Evolutionary conservation across 2,113 vertebrate species (phyloP), one percentile per base, ranked within the genome.

Genomic region (Microtus oregoni): DNA sequence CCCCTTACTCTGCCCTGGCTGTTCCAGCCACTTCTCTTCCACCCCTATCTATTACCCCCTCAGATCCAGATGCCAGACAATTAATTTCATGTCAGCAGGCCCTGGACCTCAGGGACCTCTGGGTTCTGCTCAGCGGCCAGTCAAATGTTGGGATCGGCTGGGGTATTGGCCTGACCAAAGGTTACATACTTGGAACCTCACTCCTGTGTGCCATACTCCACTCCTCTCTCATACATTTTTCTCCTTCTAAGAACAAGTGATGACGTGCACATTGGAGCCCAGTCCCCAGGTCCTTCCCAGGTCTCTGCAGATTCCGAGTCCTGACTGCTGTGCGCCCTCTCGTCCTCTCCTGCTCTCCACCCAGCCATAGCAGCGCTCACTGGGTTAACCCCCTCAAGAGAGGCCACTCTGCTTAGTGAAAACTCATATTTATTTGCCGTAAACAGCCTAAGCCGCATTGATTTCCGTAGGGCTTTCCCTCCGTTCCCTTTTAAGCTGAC

Each of bases 341-440:
- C 7, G 1, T 50, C 70, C 58, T 55, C 15, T n/a, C n/a, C 50
- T 17, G 12, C 5, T 9, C 35, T 22, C 70, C 20, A 13, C 14
- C 65, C 61, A 4, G 52, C 52, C 52, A 75, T 79, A 79, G 90
- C 96, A 94, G 52, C n/a, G 63, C 55, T 77, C 72, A 41, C 6
- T 5, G 93, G 90, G 96, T 89, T 2, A 20, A 94, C 82, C 92
- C 41, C 97, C 97, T 97, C 95, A 90, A 88, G 95, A 97, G 96
- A 97, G 93, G 65, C 89, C 89, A 65, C 97, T 96, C 96, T 97
- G 97, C 98, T 98, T 97, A 98, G 98, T 98, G 97, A 97, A 98
- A 98, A 98, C 98, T 98, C 98, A 98, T 98, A 98, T 98, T 98
- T 98, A 97, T 98, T 98, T 98, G 98, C 96, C 97, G 97, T 96